Percentiles rank a stretch among this genome's conserved stretches.
These are phyloP conservation scores for Schizotus pectinicornis DNA, from an alignment of 2,888 invertebrate species.

Conservation along the genomic window DNA sequence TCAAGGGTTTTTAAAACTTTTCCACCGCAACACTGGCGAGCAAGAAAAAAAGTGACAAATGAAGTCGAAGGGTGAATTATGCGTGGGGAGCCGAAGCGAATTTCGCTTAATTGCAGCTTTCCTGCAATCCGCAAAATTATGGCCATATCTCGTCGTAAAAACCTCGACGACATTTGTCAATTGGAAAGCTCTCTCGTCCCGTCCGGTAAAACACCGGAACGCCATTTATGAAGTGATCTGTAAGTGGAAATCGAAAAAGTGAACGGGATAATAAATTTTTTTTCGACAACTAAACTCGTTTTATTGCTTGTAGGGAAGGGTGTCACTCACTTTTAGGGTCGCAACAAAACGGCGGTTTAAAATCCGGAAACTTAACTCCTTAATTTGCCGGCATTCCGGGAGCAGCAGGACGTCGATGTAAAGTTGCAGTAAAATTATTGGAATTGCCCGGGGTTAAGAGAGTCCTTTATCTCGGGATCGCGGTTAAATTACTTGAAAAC, in stretches of 20 bases:
- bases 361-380: not conserved
- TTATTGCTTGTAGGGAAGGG: not conserved
- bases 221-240: slow-evolving; percentile 1
- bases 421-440: slow-evolving; percentile 29
- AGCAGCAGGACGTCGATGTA: slow-evolving; percentile 15
- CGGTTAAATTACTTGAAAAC: slow-evolving; percentile 28
- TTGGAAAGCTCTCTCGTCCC: not conserved
- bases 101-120: too few relatives aligned
- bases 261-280: not conserved
- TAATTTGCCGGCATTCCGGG: not conserved
- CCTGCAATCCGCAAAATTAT: too few relatives aligned
- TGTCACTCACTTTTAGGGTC: too few relatives aligned
- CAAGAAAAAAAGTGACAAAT: not conserved
- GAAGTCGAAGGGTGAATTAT: not conserved
- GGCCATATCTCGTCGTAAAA: not conserved
- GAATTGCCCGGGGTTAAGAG: slow-evolving; percentile 28
- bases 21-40: slow-evolving; percentile 1
- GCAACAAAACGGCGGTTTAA: too few relatives aligned
- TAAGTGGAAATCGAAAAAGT: not conserved
- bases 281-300: not conserved
- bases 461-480: slow-evolving; percentile 27
- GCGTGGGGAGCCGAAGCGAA: too few relatives aligned
- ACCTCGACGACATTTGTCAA: not conserved
- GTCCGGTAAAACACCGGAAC: not conserved
- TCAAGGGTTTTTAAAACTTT: slow-evolving; percentile 24